phyloP scores from a whole-genome alignment of 1,140 invertebrate species.

The Drosophila parabipectinata region DNA sequence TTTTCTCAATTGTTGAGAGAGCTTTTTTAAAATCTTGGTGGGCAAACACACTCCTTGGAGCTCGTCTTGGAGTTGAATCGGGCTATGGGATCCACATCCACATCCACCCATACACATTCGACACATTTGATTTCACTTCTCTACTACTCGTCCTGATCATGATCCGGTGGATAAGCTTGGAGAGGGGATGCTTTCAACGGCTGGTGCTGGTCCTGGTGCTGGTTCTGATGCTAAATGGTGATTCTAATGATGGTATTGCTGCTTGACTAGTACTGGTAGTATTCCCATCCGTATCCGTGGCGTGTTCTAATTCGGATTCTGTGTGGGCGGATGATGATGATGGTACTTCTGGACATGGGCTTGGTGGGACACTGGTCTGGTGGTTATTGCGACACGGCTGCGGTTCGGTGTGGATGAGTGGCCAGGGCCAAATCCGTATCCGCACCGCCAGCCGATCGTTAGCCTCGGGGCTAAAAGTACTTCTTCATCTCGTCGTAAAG shows the following conservation, averaged over 20 bases:
- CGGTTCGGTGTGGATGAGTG: background rate
- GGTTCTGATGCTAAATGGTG: background rate
- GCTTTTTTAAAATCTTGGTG: background rate
- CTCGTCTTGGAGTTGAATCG: too few relatives aligned
- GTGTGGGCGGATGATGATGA: background rate
- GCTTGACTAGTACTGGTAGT: too few relatives aligned
- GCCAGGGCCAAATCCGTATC: background rate
- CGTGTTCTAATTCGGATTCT: background rate
- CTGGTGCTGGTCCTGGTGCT: background rate
- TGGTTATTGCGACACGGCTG: background rate
- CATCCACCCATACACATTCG: too few relatives aligned
- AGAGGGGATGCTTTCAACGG: too few relatives aligned
- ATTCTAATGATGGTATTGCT: background rate
- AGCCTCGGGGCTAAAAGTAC: conserved; percentile 42
- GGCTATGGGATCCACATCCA: too few relatives aligned
- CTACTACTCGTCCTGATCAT: too few relatives aligned
- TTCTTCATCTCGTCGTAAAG: conserved; percentile 91
- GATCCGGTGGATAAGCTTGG: too few relatives aligned
- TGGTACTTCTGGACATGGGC: background rate
- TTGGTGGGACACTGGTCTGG: background rate
- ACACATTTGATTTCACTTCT: too few relatives aligned
- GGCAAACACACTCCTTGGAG: too few relatives aligned
- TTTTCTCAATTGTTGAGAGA: conserved; percentile 24
- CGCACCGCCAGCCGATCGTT: background rate
- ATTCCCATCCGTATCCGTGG: too few relatives aligned